Conservation (phyloP, 1,140 invertebrate species). For the Akabosia matsudoensis region DNA sequence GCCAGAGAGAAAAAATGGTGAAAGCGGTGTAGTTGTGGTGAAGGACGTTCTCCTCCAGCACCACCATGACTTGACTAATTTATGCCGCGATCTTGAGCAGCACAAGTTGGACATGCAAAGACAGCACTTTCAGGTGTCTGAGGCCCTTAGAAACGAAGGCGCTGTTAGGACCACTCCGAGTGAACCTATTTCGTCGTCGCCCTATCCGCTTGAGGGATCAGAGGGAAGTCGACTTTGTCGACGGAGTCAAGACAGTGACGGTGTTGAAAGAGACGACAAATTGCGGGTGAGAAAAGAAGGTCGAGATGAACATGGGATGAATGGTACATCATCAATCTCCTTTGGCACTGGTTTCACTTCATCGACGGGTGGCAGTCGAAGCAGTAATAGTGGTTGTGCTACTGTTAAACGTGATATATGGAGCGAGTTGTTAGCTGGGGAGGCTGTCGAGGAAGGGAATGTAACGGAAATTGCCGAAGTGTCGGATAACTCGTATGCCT, state of each 20-base stretch:
- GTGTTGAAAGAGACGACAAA: neutral
- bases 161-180: too few relatives aligned
- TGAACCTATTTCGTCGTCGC: too few relatives aligned
- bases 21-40: neutral
- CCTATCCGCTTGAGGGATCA: too few relatives aligned
- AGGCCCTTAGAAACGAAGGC: conserved; percentile 1
- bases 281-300: conserved; percentile 8
- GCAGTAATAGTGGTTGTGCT: neutral
- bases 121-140: neutral
- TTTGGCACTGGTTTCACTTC: neutral
- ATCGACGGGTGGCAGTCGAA: neutral
- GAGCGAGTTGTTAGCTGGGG: neutral
- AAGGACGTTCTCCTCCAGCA: neutral
- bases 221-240: neutral
- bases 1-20: neutral
- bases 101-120: conserved; percentile 19
- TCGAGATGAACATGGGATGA: conserved; percentile 7
- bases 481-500: neutral
- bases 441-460: neutral
- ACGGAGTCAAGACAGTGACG: too few relatives aligned
- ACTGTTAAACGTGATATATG: conserved; percentile 8
- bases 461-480: conserved; percentile 2
- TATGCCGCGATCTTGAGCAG: conserved; percentile 10
- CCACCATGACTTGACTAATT: conserved; percentile 14
- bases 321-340: neutral